Evolutionary conservation across 1,140 invertebrate species (phyloP), one percentile per base, ranked within the genome.

Genomic region (Phymorhynchus buccinoides): DNA sequence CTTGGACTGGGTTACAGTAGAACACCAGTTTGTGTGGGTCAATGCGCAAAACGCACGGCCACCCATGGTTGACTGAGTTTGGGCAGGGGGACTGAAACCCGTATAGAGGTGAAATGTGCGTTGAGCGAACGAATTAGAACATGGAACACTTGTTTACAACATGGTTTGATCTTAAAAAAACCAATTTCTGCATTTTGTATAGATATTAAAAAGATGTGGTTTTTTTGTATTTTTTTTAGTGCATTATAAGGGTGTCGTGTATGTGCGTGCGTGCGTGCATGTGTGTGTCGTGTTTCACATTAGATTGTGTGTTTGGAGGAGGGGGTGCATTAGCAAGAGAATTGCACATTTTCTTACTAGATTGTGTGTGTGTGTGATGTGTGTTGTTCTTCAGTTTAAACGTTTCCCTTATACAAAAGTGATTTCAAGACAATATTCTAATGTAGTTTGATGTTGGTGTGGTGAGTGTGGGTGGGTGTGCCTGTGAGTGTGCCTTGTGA

Each of bases 31-130:
- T n/a, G 6, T 9, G 14, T 62, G 35, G 39, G 87, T 52, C 78
- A 48, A n/a, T n/a, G n/a, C n/a, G 44, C 77, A 48, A 56, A 41
- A 90, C 86, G 68, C 86, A 89, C 77, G 88, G 87, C 9, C 90
- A 91, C 81, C 90, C 91, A 7, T 92, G 91, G 91, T 85, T 92
- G 52, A 88, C 91, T 85, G 91, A 92, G 30, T 92, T 89, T 90
- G 90, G 91, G 80, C 80, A 90, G n/a, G n/a, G n/a, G n/a, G 44
- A 84, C 88, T 42, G 95, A n/a, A n/a, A 96, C 88, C 95, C 95
- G 3, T 96, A 95, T 89, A n/a, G 95, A 96, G 90, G 95, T 95
- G 90, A n/a, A 84, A 85, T 12, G n/a, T n/a, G n/a, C n/a, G n/a
- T n/a, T n/a, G n/a, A n/a, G n/a, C n/a, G n/a, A n/a, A n/a, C n/a